phyloP scores from a whole-genome alignment of 2,888 invertebrate genomes.

The Patella ulyssiponensis region DNA sequence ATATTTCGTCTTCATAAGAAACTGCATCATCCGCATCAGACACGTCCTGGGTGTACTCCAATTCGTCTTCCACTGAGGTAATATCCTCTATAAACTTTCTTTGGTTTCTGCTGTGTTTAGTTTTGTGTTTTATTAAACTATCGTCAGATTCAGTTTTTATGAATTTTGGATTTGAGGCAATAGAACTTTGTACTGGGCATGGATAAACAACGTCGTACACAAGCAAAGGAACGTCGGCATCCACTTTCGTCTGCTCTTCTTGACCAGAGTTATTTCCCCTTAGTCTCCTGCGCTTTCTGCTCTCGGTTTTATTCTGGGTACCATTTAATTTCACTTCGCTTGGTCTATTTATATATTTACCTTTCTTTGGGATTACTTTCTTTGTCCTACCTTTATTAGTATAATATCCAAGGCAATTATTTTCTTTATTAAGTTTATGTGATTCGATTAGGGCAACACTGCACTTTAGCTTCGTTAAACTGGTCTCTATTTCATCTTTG shows the following conservation, averaged over 20 bases:
- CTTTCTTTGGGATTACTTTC: neutral
- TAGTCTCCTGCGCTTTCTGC: neutral
- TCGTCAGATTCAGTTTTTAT: no score
- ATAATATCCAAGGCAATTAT: neutral
- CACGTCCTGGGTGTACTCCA: no score
- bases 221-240: neutral
- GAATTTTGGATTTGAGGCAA: no score
- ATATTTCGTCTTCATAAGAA: no score
- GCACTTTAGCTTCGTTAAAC: neutral
- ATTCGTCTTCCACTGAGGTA: no score
- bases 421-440: neutral
- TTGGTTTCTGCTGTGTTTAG: no score
- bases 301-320: neutral
- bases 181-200: neutral
- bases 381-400: slow-evolving; percentile 4
- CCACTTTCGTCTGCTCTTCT: neutral
- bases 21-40: no score
- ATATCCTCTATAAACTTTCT: no score
- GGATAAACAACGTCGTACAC: neutral
- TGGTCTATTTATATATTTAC: neutral
- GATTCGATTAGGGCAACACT: neutral
- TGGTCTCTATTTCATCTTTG: slow-evolving; percentile 37
- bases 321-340: neutral
- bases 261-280: neutral
- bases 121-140: no score